phyloP scores from a whole-genome alignment of 2,113 vertebrate genomes.

The Psilopogon haemacephalus region DNA sequence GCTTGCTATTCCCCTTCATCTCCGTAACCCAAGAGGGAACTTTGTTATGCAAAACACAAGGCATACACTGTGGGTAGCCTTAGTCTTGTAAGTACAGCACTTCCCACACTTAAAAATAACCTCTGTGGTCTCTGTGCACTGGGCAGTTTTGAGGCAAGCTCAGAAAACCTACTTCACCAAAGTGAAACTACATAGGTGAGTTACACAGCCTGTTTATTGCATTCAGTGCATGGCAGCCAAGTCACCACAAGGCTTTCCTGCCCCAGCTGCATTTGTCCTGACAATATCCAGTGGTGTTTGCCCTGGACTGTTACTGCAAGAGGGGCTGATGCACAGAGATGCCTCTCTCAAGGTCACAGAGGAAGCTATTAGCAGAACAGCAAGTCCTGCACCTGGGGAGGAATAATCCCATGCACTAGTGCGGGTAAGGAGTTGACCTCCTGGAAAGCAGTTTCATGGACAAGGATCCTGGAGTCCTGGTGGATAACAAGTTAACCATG shows the following conservation, averaged over 20 bases:
- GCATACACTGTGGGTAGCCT: neutral
- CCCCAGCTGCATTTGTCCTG: neutral
- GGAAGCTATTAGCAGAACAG: neutral
- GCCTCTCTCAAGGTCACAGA: neutral
- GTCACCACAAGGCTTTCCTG: neutral
- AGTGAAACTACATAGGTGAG: neutral
- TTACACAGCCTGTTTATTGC: fast-evolving
- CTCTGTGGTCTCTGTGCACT: neutral
- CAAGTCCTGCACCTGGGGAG: neutral
- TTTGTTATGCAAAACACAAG: conserved; percentile 23
- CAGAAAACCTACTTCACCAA: neutral
- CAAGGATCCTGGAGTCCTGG: no score
- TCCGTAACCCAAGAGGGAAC: neutral
- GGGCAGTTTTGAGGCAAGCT: neutral
- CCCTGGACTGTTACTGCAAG: neutral
- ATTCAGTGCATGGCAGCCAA: neutral
- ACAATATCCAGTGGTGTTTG: neutral
- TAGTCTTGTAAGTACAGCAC: conserved; percentile 32
- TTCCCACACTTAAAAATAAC: conserved; percentile 60
- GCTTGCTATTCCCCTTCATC: conserved; percentile 39
- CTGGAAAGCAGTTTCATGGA: no score
- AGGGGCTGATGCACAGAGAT: neutral
- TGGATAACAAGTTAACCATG: no score
- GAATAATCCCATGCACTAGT: no score
- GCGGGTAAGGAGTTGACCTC: no score